These are phyloP conservation scores for Turritopsis dohrnii DNA, from an alignment of 30 jellyfish, hydroid and myxozoan species.

Conservation along the genomic window DNA sequence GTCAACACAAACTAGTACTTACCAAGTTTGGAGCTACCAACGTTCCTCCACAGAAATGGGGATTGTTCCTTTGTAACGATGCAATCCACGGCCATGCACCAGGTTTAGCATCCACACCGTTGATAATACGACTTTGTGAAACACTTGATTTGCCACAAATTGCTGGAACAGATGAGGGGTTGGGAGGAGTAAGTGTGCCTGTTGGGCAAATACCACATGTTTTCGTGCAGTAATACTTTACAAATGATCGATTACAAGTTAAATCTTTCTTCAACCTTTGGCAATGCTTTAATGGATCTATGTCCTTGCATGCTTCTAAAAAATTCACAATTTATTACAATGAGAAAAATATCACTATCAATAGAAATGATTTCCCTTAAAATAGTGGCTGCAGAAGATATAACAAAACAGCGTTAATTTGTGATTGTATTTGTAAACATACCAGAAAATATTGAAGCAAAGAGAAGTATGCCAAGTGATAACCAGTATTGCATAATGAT, in stretches of 20 bases:
- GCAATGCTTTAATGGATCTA: too few species aligned
- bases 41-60: constrained; percentile 1
- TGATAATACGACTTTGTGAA: neutral
- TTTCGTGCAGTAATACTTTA: neutral
- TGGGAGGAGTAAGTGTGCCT: neutral
- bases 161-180: neutral
- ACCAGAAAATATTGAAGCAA: too few species aligned
- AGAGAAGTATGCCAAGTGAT: too few species aligned
- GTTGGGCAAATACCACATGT: neutral
- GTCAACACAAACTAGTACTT: neutral
- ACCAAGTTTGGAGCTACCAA: neutral
- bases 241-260: too few species aligned
- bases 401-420: too few species aligned
- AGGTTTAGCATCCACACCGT: constrained; percentile 9
- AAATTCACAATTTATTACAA: too few species aligned
- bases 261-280: too few species aligned
- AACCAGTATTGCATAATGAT: too few species aligned
- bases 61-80: neutral
- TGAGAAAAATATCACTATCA: too few species aligned
- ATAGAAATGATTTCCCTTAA: too few species aligned
- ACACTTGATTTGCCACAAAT: neutral
- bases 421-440: too few species aligned
- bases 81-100: constrained; percentile 21
- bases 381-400: too few species aligned
- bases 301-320: neutral